phyloP scores from a whole-genome alignment of 1,140 invertebrate genomes.

The Atopsyche davidsoni region DNA sequence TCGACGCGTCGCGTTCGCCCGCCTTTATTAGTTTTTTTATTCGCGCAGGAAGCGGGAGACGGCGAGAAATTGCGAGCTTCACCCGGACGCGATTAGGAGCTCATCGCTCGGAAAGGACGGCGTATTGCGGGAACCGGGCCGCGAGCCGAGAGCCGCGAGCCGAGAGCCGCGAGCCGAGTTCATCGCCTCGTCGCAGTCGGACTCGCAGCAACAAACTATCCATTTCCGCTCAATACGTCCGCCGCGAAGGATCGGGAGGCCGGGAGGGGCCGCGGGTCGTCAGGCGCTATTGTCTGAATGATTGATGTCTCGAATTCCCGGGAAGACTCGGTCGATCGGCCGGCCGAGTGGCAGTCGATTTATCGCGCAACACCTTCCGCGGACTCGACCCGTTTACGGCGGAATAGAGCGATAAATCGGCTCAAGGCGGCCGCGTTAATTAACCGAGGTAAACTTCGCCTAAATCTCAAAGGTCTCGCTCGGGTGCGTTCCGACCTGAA shows the following conservation, averaged over 20 bases:
- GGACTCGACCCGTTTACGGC: no score
- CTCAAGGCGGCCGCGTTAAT: neutral
- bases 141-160: neutral
- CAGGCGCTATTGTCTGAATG: constrained; percentile 1
- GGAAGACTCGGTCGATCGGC: neutral
- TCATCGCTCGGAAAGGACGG: neutral
- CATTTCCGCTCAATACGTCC: constrained; percentile 29
- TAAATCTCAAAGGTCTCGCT: neutral
- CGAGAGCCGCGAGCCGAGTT: constrained; percentile 17
- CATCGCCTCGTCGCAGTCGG: constrained; percentile 18
- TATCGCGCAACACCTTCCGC: constrained; percentile 2
- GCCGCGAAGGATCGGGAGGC: constrained; percentile 6
- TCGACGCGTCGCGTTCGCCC: no score
- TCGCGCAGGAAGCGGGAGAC: no score
- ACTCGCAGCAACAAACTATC: constrained; percentile 23
- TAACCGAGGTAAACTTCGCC: neutral
- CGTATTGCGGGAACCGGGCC: neutral
- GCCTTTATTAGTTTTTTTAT: no score
- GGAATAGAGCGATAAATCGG: neutral
- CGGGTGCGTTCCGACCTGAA: no score
- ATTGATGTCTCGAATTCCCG: constrained; percentile 3
- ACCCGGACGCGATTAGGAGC: neutral
- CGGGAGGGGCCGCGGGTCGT: constrained; percentile 7
- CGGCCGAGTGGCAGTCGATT: neutral
- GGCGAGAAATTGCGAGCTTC: no score